Evolutionary conservation across 2,113 vertebrate genomes (phyloP), one percentile per base, ranked within the genome.

Genomic region (Ochotona princeps): DNA sequence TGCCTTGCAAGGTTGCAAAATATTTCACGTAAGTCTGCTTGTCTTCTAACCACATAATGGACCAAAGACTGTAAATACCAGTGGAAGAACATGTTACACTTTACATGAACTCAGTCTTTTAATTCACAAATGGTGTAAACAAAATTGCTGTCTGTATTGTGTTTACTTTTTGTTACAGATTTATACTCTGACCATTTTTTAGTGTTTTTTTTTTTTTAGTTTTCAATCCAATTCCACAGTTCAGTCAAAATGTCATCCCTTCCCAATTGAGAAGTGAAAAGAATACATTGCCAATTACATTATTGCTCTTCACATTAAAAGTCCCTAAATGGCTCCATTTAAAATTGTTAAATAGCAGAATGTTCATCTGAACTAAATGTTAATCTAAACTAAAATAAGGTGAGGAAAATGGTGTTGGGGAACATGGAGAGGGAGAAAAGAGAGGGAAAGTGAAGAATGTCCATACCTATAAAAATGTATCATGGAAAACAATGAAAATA

Each of bases 1-100:
- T 95, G 65, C 49, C 66, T 96, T 79, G 80, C 0, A 86, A 83
- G 23, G 5, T 93, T 83, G 70, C 47, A 79, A 66, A 87, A 84
- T 51, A 61, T 75, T 90, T 95, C 30, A 47, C 70, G 61, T 78
- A 93, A 90, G 87, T 83, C 79, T 8, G 0, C 1, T 75, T 74
- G 51, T 28, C 14, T 18, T 94, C 25, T 2, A 0, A n/a, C 74
- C 78, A 69, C 3, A 69, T 15, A 20, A n/a, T 23, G 18, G n/a
- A 89, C 18, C 78, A 93, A 49, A 90, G 51, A 0, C 83, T 72
- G 28, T 38, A 88, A 78, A 70, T 35, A 91, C 5, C 86, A 51
- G 66, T 86, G 89, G 92, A 96, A 32, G 20, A 92, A 91, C 70
- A 15, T n/a, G 84, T 47, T 90, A 35, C 0, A 0, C 35, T 90